Conservation (phyloP, 2,113 vertebrate species). For the Saimiri boliviensis region DNA sequence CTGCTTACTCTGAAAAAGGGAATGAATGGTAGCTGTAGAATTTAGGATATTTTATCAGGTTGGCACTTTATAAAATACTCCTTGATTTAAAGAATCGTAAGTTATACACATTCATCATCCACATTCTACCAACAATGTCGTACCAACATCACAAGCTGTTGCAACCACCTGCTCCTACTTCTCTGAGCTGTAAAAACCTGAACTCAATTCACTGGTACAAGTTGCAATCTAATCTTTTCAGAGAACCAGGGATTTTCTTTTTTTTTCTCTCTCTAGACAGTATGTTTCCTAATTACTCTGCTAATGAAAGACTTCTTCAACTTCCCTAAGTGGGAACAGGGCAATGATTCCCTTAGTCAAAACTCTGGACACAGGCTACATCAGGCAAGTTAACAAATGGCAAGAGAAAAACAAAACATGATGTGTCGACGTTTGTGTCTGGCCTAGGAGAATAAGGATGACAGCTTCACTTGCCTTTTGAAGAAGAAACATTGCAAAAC, state of each 20-base stretch:
- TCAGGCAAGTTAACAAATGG: constrained; percentile 85
- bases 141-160: constrained; percentile 88
- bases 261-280: constrained; percentile 79
- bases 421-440: constrained; percentile 84
- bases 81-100: constrained; percentile 88
- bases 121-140: constrained; percentile 85
- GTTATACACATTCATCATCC: constrained; percentile 95
- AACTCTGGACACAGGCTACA: constrained; percentile 89
- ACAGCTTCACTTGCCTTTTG: constrained; percentile 93
- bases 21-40: constrained; percentile 91
- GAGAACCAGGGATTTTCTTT: constrained; percentile 83
- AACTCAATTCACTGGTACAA: constrained; percentile 91
- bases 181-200: constrained; percentile 91
- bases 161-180: constrained; percentile 90
- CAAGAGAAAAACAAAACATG: constrained; percentile 81
- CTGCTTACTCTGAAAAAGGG: constrained; percentile 90
- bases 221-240: constrained; percentile 92
- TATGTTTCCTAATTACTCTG: constrained; percentile 89
- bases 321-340: constrained; percentile 88
- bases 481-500: constrained; percentile 94
- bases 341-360: constrained; percentile 85
- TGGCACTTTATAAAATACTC: constrained; percentile 91
- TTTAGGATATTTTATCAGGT: constrained; percentile 91
- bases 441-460: constrained; percentile 90
- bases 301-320: constrained; percentile 87